Percentiles rank a stretch among this genome's conserved stretches.
phyloP scores from a whole-genome alignment of 2,888 invertebrate species.

The Pterostichus madidus region DNA sequence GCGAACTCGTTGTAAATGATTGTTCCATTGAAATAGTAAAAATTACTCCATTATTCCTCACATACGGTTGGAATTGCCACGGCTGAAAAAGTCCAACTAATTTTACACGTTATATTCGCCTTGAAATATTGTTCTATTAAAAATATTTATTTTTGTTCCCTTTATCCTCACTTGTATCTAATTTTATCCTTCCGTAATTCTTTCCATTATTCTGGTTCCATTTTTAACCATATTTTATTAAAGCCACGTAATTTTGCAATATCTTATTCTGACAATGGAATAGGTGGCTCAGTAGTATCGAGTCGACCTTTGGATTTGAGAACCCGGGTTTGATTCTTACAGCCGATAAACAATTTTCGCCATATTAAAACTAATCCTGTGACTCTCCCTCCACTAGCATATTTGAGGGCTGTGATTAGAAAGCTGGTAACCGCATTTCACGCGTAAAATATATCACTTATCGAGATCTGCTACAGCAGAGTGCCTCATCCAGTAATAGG shows the following conservation, averaged over 20 bases:
- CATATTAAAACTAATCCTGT: too few relatives aligned
- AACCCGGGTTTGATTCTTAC: too few relatives aligned
- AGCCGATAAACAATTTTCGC: too few relatives aligned
- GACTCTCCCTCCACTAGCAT: too few relatives aligned
- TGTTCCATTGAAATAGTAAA: constrained; percentile 67
- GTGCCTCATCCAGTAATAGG: too few relatives aligned
- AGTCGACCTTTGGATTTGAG: too few relatives aligned
- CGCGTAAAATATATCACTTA: too few relatives aligned
- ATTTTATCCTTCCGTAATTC: constrained; percentile 26
- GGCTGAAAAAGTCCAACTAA: constrained; percentile 53
- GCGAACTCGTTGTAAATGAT: constrained; percentile 59
- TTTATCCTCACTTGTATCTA: constrained; percentile 26
- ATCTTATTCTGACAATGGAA: background rate
- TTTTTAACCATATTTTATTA: background rate
- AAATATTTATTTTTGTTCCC: constrained; percentile 36
- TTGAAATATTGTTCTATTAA: constrained; percentile 61
- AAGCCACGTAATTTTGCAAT: background rate
- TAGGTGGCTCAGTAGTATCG: too few relatives aligned
- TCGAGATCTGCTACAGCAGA: too few relatives aligned
- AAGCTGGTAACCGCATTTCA: too few relatives aligned
- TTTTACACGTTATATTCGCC: constrained; percentile 58
- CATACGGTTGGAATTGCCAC: constrained; percentile 52
- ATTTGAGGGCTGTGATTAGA: too few relatives aligned
- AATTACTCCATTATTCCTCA: constrained; percentile 64
- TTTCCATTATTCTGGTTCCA: constrained; percentile 8